Conservation (phyloP, 1,140 invertebrate genomes). For the Nymphalis io region DNA sequence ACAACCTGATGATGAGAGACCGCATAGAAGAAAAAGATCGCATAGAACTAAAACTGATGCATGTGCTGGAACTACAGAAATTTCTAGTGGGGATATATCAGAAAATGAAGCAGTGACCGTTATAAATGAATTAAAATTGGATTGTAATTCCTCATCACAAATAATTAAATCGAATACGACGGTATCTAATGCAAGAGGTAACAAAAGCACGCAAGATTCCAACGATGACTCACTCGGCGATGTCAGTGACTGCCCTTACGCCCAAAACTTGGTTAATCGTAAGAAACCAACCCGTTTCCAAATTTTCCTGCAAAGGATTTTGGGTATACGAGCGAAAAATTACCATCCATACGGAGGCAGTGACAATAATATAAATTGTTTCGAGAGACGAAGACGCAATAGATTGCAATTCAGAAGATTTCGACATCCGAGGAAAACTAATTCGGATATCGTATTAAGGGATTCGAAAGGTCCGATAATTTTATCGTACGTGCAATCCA, state of each 20-base stretch:
- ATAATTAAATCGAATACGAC: conserved; percentile 37
- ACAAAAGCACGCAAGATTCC: conserved; percentile 52
- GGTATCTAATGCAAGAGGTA: conserved; percentile 29
- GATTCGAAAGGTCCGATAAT: conserved; percentile 55
- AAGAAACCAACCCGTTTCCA: conserved; percentile 60
- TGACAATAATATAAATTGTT: conserved; percentile 61
- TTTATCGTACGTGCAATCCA: conserved; percentile 58
- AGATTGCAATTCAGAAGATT: conserved; percentile 54
- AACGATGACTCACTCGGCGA: conserved; percentile 37
- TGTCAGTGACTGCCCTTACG: not conserved
- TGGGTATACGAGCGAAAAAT: conserved; percentile 55
- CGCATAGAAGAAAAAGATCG: conserved; percentile 49
- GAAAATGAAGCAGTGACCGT: conserved; percentile 46
- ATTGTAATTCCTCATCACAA: conserved; percentile 39
- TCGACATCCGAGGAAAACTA: conserved; percentile 52
- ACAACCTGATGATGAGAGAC: conserved; percentile 31
- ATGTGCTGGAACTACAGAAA: conserved; percentile 52
- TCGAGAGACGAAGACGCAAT: conserved; percentile 43
- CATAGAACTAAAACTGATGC: conserved; percentile 61
- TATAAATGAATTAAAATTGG: conserved; percentile 53
- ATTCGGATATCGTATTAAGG: conserved; percentile 56
- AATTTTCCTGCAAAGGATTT: conserved; percentile 60
- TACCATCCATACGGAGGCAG: conserved; percentile 56
- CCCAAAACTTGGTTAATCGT: conserved; percentile 46
- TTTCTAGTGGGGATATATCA: conserved; percentile 42